phyloP scores from a whole-genome alignment of 2,113 vertebrate genomes.

The Panthera leo region DNA sequence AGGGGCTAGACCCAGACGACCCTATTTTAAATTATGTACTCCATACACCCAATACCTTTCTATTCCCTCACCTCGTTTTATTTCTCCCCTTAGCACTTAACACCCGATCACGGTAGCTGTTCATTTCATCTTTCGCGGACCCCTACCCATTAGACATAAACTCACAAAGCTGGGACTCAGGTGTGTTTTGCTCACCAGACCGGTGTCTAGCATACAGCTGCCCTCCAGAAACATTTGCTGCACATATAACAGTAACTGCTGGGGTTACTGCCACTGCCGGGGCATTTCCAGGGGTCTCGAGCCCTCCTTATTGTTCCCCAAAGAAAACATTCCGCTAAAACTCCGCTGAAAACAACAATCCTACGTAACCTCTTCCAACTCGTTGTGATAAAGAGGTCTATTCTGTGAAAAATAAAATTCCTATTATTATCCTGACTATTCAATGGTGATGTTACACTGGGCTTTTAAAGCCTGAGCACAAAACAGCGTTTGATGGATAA shows the following conservation, averaged over 20 bases:
- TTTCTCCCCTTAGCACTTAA: not conserved
- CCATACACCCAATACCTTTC: not conserved
- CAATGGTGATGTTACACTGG: constrained; percentile 22
- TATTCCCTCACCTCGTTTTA: not conserved
- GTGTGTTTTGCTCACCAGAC: not conserved
- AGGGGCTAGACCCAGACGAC: not conserved
- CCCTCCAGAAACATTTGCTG: not conserved
- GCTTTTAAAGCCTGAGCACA: constrained; percentile 27
- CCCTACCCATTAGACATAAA: not conserved
- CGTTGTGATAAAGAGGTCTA: not conserved
- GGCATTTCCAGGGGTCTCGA: not conserved
- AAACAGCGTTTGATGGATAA: constrained; percentile 20
- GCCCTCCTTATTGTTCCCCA: not conserved
- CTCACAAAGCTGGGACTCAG: not conserved
- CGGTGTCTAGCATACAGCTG: fast-evolving
- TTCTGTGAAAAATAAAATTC: constrained; percentile 48
- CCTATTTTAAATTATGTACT: not conserved
- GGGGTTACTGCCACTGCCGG: too few relatives aligned
- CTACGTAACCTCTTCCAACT: not conserved
- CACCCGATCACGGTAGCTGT: not conserved
- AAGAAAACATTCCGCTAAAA: not conserved
- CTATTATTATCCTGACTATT: not conserved
- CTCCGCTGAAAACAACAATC: not conserved
- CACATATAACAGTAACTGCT: not conserved
- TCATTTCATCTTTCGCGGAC: not conserved